Conservation (phyloP, 2,113 vertebrate genomes). For the Saccopteryx leptura region DNA sequence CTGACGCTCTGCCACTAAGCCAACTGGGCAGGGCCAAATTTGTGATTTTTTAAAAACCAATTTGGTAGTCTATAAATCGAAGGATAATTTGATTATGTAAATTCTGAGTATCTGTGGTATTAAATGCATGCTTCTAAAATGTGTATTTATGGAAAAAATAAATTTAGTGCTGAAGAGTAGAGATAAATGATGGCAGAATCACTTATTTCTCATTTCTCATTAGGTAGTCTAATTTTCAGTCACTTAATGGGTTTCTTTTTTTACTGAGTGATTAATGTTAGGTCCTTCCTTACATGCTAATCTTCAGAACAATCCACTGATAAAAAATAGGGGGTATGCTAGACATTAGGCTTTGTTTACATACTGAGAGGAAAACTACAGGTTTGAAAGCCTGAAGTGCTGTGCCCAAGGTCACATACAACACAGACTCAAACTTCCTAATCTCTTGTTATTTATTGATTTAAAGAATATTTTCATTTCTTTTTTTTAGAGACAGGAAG, state of each 20-base stretch:
- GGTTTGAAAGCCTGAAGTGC: background rate
- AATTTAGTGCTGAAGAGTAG: background rate
- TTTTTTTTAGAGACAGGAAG: too few relatives aligned
- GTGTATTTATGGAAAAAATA: background rate
- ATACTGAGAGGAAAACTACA: background rate
- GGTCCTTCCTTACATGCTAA: constrained; percentile 2
- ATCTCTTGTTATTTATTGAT: background rate
- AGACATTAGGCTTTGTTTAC: background rate
- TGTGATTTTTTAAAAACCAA: background rate
- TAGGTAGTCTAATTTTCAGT: constrained; percentile 14
- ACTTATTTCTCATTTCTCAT: background rate
- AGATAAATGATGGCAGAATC: background rate
- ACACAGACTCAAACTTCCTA: background rate
- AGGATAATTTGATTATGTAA: constrained; percentile 36
- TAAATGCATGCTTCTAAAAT: background rate
- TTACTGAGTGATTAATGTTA: background rate
- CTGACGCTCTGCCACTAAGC: too few relatives aligned
- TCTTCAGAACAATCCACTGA: background rate
- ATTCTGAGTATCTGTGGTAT: constrained; percentile 7
- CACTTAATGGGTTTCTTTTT: background rate
- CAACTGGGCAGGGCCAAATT: background rate
- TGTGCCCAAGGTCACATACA: background rate
- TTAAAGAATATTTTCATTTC: too few relatives aligned
- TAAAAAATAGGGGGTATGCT: background rate
- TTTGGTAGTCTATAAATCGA: background rate